phyloP scores from a whole-genome alignment of 2,888 invertebrate species.

The Globia sparganii region DNA sequence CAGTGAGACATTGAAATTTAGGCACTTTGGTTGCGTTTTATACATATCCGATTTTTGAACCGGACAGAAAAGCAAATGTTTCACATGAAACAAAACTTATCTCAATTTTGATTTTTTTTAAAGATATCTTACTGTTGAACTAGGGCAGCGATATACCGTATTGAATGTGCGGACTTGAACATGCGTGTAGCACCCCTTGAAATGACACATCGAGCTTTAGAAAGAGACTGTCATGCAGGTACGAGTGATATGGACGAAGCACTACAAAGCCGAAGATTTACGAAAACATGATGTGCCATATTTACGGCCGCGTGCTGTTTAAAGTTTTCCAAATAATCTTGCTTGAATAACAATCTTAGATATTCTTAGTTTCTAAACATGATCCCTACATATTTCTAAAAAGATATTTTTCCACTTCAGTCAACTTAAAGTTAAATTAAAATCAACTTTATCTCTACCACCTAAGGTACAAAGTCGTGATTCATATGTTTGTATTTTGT shows the following conservation, averaged over 20 bases:
- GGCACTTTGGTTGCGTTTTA: too few relatives aligned
- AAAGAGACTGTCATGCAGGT: not conserved
- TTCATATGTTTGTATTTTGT: not conserved
- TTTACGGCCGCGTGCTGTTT: not conserved
- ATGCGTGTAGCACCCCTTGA: not conserved
- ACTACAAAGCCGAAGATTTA: not conserved
- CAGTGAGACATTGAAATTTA: too few relatives aligned
- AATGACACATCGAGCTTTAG: not conserved
- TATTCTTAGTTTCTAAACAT: not conserved
- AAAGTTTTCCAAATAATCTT: not conserved
- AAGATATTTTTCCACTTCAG: not conserved
- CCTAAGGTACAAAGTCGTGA: constrained; percentile 30
- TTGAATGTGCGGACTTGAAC: not conserved
- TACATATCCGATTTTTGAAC: too few relatives aligned
- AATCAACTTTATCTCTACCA: constrained; percentile 2
- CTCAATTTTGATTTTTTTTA: too few relatives aligned
- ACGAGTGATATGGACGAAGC: not conserved
- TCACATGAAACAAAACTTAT: too few relatives aligned
- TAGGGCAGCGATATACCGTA: too few relatives aligned
- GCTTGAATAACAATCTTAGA: not conserved
- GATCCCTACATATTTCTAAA: not conserved
- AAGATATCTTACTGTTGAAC: too few relatives aligned
- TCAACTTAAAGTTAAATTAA: not conserved
- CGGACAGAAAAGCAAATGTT: too few relatives aligned
- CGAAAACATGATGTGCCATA: not conserved